Base-by-base conservation (phyloP, 2,888 invertebrate species). In the Linhomoeus sp. region DNA sequence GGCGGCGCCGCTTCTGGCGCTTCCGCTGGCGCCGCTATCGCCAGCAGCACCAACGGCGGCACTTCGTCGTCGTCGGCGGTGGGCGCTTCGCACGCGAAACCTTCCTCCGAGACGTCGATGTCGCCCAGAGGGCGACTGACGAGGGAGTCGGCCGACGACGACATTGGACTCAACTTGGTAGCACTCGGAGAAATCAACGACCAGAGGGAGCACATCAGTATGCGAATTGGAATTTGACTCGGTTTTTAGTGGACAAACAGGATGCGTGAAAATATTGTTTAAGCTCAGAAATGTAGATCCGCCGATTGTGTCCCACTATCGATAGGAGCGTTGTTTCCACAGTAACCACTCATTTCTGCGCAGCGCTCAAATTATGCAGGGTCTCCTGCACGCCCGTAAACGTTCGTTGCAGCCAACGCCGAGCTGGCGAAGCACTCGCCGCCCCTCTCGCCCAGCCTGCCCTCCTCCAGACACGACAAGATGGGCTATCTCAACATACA, bases 121-220 rank as follows among this genome's bases (percentile, higher is more conserved):
- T 23, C 9, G 41, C 41, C 41, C 5, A 17, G 9, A 9, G 41
- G 7, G 22, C 9, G 23, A 41, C 59, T 49, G 60, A 60, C n/a
- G n/a, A n/a, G n/a, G n/a, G n/a, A n/a, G n/a, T n/a, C n/a, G n/a
- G n/a, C n/a, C n/a, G n/a, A n/a, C 5, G 37, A 37, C 23, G n/a
- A 17, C 7, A 23, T 24, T 9, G 24, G 15, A 3, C 7, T 41
- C 20, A 23, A 24, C 22, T 20, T 23, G 3, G 41, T 41, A 3
- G 17, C 41, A 23, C 24, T 41, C 23, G 17, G 20, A 3, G 41
- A 38, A 38, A 38, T 38, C n/a, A 38, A 41, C 24, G 41, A 20
- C 24, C 19, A 9, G 7, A 3, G 17, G 9, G 20, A 41, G 22
- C 3, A 15, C 9, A 19, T 41, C 41, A 41, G 41, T 41, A 17